Evolutionary conservation across 2,113 vertebrate genomes (phyloP).

Genomic region (Percopsis transmontana): DNA sequence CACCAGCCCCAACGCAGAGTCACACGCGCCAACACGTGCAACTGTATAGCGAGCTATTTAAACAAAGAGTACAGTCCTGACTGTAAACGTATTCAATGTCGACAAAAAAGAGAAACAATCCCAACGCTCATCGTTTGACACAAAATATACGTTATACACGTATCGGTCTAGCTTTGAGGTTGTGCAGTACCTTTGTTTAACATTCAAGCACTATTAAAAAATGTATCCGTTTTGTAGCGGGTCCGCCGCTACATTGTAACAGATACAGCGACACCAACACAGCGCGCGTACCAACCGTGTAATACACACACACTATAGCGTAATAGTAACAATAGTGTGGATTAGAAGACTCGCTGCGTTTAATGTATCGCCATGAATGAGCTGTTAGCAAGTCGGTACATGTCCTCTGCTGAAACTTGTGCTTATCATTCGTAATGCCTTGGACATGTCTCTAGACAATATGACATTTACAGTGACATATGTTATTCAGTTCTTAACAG

Average conservation of each 20-base stretch:
- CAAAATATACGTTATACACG: not conserved
- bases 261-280: not conserved
- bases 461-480: not conserved
- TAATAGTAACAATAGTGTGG: constrained; percentile 22
- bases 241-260: not conserved
- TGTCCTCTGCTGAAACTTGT: not conserved
- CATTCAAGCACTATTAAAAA: not conserved
- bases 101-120: constrained; percentile 31
- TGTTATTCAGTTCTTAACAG: not conserved
- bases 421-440: not conserved
- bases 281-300: constrained; percentile 24
- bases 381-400: not conserved
- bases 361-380: too few relatives aligned
- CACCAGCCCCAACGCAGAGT: constrained; percentile 49
- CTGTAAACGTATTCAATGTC: constrained; percentile 5
- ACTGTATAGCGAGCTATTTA: constrained; percentile 71
- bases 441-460: not conserved
- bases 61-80: constrained; percentile 70
- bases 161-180: not conserved
- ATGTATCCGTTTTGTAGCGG: not conserved
- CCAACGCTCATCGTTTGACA: constrained; percentile 1
- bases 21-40: constrained; percentile 79
- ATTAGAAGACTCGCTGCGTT: not conserved
- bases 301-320: too few relatives aligned
- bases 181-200: not conserved